These are phyloP conservation scores for Ptilorrhoa leucosticta DNA, from an alignment of 2,113 vertebrate genomes.

Conservation along the genomic window DNA sequence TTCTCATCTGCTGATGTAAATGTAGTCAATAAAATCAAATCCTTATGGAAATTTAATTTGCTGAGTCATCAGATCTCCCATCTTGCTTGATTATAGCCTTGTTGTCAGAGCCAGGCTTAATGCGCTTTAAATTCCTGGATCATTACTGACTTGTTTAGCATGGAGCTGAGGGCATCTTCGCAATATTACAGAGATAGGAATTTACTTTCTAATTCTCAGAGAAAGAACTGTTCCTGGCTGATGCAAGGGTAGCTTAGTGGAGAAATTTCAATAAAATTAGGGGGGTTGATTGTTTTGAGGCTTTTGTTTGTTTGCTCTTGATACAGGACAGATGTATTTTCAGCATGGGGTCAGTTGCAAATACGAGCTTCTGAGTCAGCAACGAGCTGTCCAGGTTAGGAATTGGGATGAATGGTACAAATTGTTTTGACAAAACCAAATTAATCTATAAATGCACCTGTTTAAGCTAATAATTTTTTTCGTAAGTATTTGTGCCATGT, in stretches of 20 bases:
- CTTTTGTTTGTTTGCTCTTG: neutral
- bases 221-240: neutral
- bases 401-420: neutral
- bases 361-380: neutral
- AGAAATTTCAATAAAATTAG: neutral
- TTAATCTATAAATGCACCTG: neutral
- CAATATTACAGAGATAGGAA: neutral
- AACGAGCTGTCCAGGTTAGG: neutral
- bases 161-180: neutral
- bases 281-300: neutral
- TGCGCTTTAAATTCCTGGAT: neutral
- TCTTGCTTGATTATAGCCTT: neutral
- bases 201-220: neutral
- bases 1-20: neutral
- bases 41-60: neutral
- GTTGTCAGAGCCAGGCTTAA: neutral
- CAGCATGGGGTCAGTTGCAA: neutral
- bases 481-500: neutral
- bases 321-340: neutral
- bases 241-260: neutral
- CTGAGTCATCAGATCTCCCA: neutral
- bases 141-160: neutral
- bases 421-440: constrained; percentile 1
- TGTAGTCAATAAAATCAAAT: neutral
- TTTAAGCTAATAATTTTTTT: neutral